phyloP scores from a whole-genome alignment of 1,140 invertebrate genomes.

The Potamilus streckersoni region DNA sequence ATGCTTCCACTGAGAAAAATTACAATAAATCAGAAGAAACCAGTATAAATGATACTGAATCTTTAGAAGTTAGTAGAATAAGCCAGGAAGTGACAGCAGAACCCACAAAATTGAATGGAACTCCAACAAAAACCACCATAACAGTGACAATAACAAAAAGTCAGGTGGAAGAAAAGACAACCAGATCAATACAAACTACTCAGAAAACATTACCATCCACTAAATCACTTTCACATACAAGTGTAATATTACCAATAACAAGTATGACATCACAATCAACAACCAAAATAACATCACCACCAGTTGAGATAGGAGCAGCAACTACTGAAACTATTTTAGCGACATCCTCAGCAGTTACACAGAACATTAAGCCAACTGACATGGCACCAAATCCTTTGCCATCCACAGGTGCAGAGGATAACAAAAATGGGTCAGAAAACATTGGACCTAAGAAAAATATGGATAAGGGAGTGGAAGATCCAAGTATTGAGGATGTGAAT shows the following conservation, averaged over 20 bases:
- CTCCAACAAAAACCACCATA: constrained; percentile 15
- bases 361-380: no score
- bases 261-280: constrained; percentile 4
- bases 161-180: constrained; percentile 14
- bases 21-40: background rate
- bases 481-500: no score
- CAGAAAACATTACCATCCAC: constrained; percentile 30
- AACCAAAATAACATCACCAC: constrained; percentile 25
- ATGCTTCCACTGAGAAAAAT: background rate
- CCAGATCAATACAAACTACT: constrained; percentile 14
- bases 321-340: constrained; percentile 21
- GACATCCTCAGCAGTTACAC: no score
- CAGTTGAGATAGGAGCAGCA: constrained; percentile 7
- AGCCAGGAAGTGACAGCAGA: background rate
- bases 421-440: no score
- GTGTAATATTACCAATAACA: constrained; percentile 8
- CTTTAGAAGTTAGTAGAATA: background rate
- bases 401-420: no score
- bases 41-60: background rate
- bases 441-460: no score
- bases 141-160: constrained; percentile 19
- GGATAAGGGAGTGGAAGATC: no score
- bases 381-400: no score
- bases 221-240: background rate
- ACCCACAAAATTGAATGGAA: constrained; percentile 16